phyloP scores from a whole-genome alignment of 2,113 vertebrate species.

The Osmerus eperlanus region DNA sequence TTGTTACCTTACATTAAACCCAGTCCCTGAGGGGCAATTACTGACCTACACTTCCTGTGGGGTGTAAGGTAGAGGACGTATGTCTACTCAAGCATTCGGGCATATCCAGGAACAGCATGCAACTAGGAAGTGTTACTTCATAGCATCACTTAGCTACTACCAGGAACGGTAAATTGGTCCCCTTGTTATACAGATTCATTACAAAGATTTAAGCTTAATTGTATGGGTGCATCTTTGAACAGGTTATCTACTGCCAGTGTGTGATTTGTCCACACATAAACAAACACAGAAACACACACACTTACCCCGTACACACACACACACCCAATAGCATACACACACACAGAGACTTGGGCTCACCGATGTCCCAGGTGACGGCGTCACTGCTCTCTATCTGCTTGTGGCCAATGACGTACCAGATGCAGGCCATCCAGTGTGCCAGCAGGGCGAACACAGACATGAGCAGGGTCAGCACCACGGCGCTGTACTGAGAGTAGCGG shows the following conservation, averaged over 20 bases:
- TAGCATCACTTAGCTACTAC: no score
- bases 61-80: not conserved
- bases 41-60: constrained; percentile 35
- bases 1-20: not conserved
- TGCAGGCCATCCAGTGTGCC: constrained; percentile 90
- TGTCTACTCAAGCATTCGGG: constrained; percentile 1
- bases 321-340: not conserved
- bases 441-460: constrained; percentile 89
- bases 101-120: constrained; percentile 7
- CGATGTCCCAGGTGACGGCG: constrained; percentile 90
- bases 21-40: not conserved
- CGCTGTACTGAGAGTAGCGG: constrained; percentile 90
- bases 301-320: not conserved
- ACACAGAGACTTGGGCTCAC: constrained; percentile 68
- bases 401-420: constrained; percentile 89
- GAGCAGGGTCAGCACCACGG: constrained; percentile 87
- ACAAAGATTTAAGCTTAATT: no score
- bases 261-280: not conserved
- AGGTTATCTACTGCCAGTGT: not conserved
- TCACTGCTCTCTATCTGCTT: constrained; percentile 84
- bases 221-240: not conserved
- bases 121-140: not conserved
- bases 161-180: no score
- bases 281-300: not conserved
- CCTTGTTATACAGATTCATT: no score